Base-by-base conservation (phyloP, 1,140 invertebrate genomes). In the Mylabris phalerata region DNA sequence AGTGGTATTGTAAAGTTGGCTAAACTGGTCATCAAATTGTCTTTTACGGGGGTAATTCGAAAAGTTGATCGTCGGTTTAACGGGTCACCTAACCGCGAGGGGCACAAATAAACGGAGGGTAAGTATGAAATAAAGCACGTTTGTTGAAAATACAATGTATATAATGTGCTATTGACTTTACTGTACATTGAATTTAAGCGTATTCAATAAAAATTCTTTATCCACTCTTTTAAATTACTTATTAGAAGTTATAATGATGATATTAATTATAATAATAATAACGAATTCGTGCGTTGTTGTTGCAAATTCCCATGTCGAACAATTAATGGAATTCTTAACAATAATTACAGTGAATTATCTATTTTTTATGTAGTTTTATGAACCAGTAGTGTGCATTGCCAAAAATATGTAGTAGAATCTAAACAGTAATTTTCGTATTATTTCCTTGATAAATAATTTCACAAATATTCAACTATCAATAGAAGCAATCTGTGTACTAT, bases 121-220 rank as follows among this genome's bases (percentile, higher is more conserved):
- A 19, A 19, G 19, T 19, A 19, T 32, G 7, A 42, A 42, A 42
- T 42, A 42, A 42, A 42, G 11, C 9, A 42, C 41, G 9, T 42
- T n/a, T n/a, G 10, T 42, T 55, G 59, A 64, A 64, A 64, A 64
- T 64, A 64, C 62, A 61, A 56, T 64, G 60, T 64, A 64, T 64
- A 64, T 61, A 61, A 62, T 62, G 62, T 64, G 62, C 62, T 59
- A 61, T 59, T 59, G 43, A 60, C 51, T 42, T 48, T 61, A 64
- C 62, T 59, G 60, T 62, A 64, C 62, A 64, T 55, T 52, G 42
- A 48, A 47, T 59, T 46, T 61, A 63, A 63, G 58, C 61, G 58
- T 63, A 63, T 41, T 59, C 46, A 55, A 48, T 46, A 51, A 57
- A 58, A 44, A 45, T 57, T 57, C 41, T 46, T 32, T 10, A n/a